phyloP scores from a whole-genome alignment of 2,888 invertebrate genomes.

The Gerris lacustris region DNA sequence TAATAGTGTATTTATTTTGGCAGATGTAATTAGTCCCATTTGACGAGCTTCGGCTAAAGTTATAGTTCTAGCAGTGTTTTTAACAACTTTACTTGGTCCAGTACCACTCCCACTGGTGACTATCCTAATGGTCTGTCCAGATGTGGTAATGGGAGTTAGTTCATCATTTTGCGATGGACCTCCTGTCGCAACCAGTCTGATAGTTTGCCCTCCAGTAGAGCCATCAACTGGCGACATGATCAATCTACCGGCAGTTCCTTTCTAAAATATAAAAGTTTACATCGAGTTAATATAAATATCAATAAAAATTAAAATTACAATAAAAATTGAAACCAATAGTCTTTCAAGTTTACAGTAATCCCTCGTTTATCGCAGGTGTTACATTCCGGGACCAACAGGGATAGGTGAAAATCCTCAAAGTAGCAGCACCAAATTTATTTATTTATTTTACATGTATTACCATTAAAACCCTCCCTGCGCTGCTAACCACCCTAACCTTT shows the following conservation, averaged over 20 bases:
- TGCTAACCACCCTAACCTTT: no score
- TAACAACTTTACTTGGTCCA: constrained; percentile 12
- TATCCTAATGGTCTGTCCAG: constrained; percentile 27
- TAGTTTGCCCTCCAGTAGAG: neutral
- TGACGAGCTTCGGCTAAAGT: constrained; percentile 52
- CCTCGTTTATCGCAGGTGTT: no score
- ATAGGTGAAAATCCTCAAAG: no score
- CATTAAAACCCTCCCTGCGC: no score
- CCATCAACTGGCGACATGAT: neutral
- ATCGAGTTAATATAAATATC: neutral
- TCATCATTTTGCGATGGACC: neutral
- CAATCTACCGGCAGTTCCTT: neutral
- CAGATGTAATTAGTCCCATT: constrained; percentile 44
- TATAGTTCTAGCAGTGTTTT: constrained; percentile 42
- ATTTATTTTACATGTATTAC: no score
- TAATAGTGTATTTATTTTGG: constrained; percentile 34
- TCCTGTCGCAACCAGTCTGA: neutral
- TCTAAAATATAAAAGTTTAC: neutral
- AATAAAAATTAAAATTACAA: no score
- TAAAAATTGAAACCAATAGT: no score
- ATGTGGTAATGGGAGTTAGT: neutral
- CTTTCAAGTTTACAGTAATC: no score
- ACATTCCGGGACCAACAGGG: no score
- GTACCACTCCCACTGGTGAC: constrained; percentile 21
- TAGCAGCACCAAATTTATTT: no score